phyloP scores from a whole-genome alignment of 2,797 vertebrate species.

The Hybognathus amarus region DNA sequence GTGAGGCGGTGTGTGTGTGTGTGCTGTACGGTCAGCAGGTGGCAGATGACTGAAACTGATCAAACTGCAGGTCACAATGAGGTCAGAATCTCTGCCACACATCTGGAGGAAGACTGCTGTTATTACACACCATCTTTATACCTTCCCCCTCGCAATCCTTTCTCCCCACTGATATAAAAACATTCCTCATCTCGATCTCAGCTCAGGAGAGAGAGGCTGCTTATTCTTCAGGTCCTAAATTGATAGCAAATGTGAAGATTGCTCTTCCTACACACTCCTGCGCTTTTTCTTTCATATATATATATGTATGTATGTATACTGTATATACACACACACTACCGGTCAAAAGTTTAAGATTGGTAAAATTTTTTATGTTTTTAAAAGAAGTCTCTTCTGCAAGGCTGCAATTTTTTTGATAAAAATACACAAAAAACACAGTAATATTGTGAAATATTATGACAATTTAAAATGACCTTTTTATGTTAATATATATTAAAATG shows the following conservation, averaged over 20 bases:
- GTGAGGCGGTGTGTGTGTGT: background rate
- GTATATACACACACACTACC: no score
- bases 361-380: no score
- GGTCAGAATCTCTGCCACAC: conserved; percentile 51
- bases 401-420: no score
- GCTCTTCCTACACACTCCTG: conserved; percentile 63
- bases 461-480: no score
- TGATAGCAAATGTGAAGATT: conserved; percentile 84
- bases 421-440: no score
- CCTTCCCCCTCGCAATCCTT: conserved; percentile 26
- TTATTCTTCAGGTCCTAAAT: conserved; percentile 83
- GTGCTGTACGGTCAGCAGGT: conserved; percentile 48
- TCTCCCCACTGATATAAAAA: conserved; percentile 79
- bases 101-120: conserved; percentile 53
- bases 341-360: no score
- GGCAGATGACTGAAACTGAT: conserved; percentile 40
- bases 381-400: no score
- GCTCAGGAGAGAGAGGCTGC: conserved; percentile 70
- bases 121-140: conserved; percentile 40
- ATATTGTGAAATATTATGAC: no score
- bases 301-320: no score
- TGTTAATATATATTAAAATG: no score
- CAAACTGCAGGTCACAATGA: conserved; percentile 46
- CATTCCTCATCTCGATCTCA: conserved; percentile 77
- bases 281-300: conserved; percentile 27